Evolutionary conservation across 2,888 invertebrate species (phyloP).

Genomic region (Papilio gigon): DNA sequence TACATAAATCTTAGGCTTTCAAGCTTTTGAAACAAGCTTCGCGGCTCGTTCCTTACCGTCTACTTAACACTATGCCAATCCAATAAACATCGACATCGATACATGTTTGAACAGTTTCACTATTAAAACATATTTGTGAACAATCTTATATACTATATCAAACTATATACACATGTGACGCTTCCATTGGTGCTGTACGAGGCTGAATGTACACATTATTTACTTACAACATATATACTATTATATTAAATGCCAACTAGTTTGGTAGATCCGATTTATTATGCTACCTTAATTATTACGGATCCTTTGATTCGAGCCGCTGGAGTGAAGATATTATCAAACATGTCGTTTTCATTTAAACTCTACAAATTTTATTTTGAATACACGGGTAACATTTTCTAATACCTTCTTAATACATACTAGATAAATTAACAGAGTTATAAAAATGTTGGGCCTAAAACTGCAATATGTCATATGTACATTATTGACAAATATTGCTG

Average conservation of each 20-base stretch:
- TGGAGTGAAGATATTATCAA: slow-evolving; percentile 29
- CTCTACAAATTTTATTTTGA: not conserved
- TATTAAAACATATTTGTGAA: slow-evolving; percentile 34
- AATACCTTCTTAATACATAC: not conserved
- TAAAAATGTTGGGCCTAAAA: not conserved
- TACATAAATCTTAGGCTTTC: slow-evolving; percentile 21
- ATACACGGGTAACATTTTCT: not conserved
- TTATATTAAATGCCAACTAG: slow-evolving; percentile 40
- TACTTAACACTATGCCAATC: not conserved
- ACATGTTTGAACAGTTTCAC: slow-evolving; percentile 5
- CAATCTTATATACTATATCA: slow-evolving; percentile 32
- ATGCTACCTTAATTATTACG: slow-evolving; percentile 22
- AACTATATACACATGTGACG: slow-evolving; percentile 32
- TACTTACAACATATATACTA: slow-evolving; percentile 26
- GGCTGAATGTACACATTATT: slow-evolving; percentile 32
- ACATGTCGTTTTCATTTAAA: not conserved
- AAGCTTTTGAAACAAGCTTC: slow-evolving; percentile 8
- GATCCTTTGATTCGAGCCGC: slow-evolving; percentile 15
- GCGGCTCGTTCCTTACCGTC: not conserved
- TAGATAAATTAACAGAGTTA: slow-evolving; percentile 4
- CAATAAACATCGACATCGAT: not conserved
- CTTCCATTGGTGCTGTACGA: not conserved
- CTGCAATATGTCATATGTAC: not conserved
- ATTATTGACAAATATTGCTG: not conserved
- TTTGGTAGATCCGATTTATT: slow-evolving; percentile 36